Conservation (phyloP, 2,888 invertebrate species). For the Catocala fraxini region DNA sequence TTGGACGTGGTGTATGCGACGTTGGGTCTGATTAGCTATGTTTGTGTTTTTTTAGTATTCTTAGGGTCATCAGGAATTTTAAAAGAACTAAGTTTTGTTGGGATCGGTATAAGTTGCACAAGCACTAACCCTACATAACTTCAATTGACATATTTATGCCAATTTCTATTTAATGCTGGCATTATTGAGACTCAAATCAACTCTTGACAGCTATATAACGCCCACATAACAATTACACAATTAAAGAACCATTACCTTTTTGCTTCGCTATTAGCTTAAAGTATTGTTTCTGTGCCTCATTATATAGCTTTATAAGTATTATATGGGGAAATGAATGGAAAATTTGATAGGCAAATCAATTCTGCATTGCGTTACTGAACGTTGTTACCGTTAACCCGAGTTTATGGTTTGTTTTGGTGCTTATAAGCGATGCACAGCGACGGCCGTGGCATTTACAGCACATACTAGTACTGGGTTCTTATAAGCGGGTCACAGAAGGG, state of each 20-base stretch:
- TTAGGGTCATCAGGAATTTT: conserved; percentile 6
- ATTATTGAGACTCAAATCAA: no score
- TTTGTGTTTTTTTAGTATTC: conserved; percentile 24
- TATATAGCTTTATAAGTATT: not conserved
- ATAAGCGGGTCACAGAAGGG: not conserved
- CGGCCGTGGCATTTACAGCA: conserved; percentile 2
- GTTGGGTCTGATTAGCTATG: conserved; percentile 47
- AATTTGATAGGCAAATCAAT: conserved; percentile 10
- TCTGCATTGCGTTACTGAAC: conserved; percentile 9
- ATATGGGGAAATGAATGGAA: conserved; percentile 7
- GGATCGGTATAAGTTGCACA: no score
- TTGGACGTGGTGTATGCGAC: conserved; percentile 57
- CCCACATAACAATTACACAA: not conserved
- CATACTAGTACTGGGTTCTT: not conserved
- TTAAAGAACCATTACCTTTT: not conserved
- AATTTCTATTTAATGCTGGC: no score
- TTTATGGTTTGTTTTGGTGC: conserved; percentile 14
- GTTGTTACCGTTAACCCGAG: conserved; percentile 6
- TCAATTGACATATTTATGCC: no score
- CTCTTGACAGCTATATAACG: not conserved
- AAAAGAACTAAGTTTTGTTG: not conserved
- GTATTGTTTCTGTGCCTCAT: not conserved
- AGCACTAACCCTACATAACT: no score
- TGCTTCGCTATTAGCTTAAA: no score
- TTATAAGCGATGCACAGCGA: conserved; percentile 10